Percentiles rank a stretch among this genome's conserved stretches.
phyloP scores from a whole-genome alignment of 2,113 vertebrate species.

The Pseudonaja textilis region DNA sequence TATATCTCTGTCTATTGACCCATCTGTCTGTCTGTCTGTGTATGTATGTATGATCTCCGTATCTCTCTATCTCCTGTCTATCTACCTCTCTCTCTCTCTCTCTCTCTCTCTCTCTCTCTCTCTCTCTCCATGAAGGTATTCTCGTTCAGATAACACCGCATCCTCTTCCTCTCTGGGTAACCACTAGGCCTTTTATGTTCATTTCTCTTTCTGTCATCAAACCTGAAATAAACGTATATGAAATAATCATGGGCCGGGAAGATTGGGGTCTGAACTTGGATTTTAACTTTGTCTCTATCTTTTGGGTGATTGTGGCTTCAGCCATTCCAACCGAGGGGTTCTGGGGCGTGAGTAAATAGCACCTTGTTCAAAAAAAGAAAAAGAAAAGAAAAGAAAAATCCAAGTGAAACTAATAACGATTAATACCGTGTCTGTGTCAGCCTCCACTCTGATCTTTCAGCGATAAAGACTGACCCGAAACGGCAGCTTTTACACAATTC shows the following conservation, averaged over 20 bases:
- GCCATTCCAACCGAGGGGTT: not conserved
- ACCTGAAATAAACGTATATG: not conserved
- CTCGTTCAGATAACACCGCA: not conserved
- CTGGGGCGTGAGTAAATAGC: not conserved
- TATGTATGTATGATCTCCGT: too few species aligned
- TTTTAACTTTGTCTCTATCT: not conserved
- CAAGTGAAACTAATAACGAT: not conserved
- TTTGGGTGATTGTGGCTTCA: not conserved
- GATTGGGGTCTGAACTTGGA: not conserved
- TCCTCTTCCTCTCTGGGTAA: not conserved
- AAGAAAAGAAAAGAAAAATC: not conserved
- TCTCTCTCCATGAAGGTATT: not conserved
- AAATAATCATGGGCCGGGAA: not conserved
- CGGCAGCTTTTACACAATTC: not conserved
- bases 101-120: too few species aligned
- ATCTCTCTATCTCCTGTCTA: too few species aligned
- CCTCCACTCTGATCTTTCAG: not conserved
- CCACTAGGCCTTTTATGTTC: not conserved
- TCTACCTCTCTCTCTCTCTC: too few species aligned
- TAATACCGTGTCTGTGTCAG: not conserved
- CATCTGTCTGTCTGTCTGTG: too few species aligned
- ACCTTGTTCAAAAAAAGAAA: not conserved
- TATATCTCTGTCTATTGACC: too few species aligned
- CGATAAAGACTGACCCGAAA: not conserved
- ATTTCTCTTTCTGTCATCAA: not conserved